phyloP scores from a whole-genome alignment of 2,888 invertebrate genomes.

The Boloria selene region DNA sequence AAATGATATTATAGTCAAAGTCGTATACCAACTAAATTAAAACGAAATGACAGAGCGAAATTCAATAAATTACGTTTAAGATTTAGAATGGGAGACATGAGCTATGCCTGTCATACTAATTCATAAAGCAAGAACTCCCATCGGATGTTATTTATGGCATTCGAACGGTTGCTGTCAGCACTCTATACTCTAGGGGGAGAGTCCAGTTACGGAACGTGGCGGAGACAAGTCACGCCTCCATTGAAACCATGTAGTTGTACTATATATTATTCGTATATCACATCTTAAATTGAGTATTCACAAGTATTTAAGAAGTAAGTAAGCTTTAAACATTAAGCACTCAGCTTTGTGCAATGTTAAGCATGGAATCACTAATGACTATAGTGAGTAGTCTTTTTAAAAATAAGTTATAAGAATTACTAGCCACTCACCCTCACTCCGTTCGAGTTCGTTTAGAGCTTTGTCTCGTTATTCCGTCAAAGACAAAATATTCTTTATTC shows the following conservation, averaged over 20 bases:
- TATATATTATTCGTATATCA: too few species aligned
- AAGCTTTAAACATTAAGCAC: too few species aligned
- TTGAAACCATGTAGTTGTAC: background rate
- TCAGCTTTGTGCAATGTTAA: too few species aligned
- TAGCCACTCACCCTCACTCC: too few species aligned
- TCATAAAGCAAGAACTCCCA: conserved; percentile 27
- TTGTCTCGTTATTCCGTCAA: too few species aligned
- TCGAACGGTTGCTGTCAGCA: conserved; percentile 28
- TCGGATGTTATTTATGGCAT: conserved; percentile 24
- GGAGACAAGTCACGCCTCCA: conserved; percentile 3
- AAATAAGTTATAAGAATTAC: background rate
- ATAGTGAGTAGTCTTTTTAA: too few species aligned
- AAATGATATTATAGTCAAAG: conserved; percentile 8
- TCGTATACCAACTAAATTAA: conserved; percentile 7
- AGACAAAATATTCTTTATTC: too few species aligned
- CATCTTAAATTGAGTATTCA: too few species aligned
- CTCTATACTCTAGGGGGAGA: conserved; percentile 18
- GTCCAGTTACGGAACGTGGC: conserved; percentile 26
- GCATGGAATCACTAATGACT: too few species aligned
- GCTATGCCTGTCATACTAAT: conserved; percentile 19
- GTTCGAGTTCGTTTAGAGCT: too few species aligned
- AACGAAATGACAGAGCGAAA: conserved; percentile 8
- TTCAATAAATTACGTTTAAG: conserved; percentile 5
- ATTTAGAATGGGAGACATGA: conserved; percentile 3
- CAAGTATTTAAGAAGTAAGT: too few species aligned